Evolutionary conservation across 2,888 invertebrate species (phyloP).

Genomic region (Chrysotoxum bicinctum): DNA sequence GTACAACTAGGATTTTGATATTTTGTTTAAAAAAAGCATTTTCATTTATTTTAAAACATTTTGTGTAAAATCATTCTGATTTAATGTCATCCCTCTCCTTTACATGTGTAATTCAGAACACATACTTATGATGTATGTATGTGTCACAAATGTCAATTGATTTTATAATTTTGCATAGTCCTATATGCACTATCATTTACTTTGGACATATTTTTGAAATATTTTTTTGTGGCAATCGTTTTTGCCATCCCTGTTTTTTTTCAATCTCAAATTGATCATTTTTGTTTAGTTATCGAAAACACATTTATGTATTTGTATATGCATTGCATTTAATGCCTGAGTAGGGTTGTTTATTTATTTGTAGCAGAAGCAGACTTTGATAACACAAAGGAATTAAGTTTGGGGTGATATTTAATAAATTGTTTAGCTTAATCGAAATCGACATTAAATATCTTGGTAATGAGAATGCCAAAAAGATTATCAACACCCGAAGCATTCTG

Average conservation of each 20-base stretch:
- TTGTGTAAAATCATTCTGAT: constrained; percentile 70
- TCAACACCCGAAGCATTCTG: no score
- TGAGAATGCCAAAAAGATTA: no score
- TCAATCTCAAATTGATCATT: constrained; percentile 51
- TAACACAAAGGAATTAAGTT: background rate
- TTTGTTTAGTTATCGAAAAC: constrained; percentile 42
- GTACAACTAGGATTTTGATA: constrained; percentile 28
- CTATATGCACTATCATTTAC: constrained; percentile 65
- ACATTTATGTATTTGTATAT: background rate
- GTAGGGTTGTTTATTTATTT: constrained; percentile 15
- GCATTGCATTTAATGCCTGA: constrained; percentile 14
- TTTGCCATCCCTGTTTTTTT: constrained; percentile 43
- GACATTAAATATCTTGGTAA: no score
- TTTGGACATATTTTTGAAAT: constrained; percentile 8
- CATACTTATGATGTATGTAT: constrained; percentile 51
- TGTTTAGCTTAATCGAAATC: no score
- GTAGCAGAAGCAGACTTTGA: background rate
- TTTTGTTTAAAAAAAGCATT: constrained; percentile 17
- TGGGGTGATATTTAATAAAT: background rate
- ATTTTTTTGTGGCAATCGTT: constrained; percentile 49
- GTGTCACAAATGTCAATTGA: constrained; percentile 56
- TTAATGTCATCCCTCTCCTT: constrained; percentile 60
- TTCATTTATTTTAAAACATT: constrained; percentile 42
- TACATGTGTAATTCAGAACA: constrained; percentile 53
- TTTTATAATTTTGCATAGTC: constrained; percentile 56